A percentile compares a stretch with the other conserved stretches of the same genome.
Conservation (phyloP, 2,113 vertebrate genomes). For the Elaphurus davidianus region DNA sequence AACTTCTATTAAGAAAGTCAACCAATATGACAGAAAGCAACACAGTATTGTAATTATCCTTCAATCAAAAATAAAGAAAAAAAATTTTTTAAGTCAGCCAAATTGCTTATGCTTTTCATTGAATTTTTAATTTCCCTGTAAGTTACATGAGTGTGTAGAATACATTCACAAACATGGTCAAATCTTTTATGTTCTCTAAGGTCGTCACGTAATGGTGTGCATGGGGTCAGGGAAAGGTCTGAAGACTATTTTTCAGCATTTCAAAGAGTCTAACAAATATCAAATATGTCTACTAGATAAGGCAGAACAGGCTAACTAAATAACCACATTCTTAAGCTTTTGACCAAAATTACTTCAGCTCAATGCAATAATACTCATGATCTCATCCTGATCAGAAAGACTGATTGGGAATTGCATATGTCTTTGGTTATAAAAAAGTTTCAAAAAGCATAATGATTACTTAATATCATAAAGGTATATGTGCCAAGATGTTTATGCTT, state of each 20-base stretch:
- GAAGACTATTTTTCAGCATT: background rate
- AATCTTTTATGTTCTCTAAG: background rate
- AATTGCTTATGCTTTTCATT: background rate
- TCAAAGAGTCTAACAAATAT: background rate
- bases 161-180: background rate
- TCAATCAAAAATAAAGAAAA: background rate
- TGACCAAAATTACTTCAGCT: background rate
- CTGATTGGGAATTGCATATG: background rate
- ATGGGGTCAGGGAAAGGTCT: background rate
- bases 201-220: background rate
- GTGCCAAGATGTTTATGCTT: background rate
- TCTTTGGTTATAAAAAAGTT: constrained; percentile 11
- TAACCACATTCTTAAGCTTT: background rate
- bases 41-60: background rate
- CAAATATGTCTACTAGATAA: background rate
- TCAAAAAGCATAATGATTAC: background rate
- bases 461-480: background rate
- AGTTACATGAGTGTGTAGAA: background rate
- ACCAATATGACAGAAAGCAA: background rate
- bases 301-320: background rate
- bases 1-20: background rate
- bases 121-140: background rate
- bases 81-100: background rate
- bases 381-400: background rate
- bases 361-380: background rate